Evolutionary conservation across 2,797 vertebrate genomes (phyloP), one percentile per base, ranked within the genome.

Genomic region (Erithacus rubecula): DNA sequence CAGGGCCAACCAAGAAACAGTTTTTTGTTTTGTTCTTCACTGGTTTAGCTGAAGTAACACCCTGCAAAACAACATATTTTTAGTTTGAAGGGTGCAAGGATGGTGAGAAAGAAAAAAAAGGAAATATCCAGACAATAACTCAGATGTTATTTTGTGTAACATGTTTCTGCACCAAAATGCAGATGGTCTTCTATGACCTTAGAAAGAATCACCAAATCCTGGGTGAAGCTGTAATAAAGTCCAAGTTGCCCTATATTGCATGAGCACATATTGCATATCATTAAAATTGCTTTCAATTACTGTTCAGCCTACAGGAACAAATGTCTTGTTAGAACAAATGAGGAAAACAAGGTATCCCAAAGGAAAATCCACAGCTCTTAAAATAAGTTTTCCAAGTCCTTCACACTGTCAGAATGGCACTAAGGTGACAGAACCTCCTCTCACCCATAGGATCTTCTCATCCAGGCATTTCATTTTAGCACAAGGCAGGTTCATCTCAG

Each of bases 1-100:
- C 1, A 9, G 19, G 34, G 32, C 9, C 0, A 0, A 53, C 16
- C 7, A 22, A n/a, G 67, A 76, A 94, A 59, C 5, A 27, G n/a
- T 30, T 86, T 52, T 90, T 69, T 90, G 17, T 41, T 79, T 63
- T 49, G 47, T 56, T 83, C 34, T 78, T 90, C 9, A 30, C 29
- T 24, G 21, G 20, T 70, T 83, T 56, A 86, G 65, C n/a, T 83
- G 81, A 94, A 71, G 44, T 27, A 87, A 80, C 76, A 91, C 43
- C 23, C 69, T 63, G n/a, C 24, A 83, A 91, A 94, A 85, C 17
- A 87, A 47, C 21, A 12, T 34, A 52, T 79, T 79, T 84, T 78
- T 23, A 63, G 62, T 55, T 81, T 64, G 22, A 18, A 91, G 36
- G 23, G 12, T 70, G 9, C 23, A 84, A 74, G 53, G 91, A 69